phyloP scores from a whole-genome alignment of 1,140 invertebrate species.

The Daktulosphaira vitifoliae region DNA sequence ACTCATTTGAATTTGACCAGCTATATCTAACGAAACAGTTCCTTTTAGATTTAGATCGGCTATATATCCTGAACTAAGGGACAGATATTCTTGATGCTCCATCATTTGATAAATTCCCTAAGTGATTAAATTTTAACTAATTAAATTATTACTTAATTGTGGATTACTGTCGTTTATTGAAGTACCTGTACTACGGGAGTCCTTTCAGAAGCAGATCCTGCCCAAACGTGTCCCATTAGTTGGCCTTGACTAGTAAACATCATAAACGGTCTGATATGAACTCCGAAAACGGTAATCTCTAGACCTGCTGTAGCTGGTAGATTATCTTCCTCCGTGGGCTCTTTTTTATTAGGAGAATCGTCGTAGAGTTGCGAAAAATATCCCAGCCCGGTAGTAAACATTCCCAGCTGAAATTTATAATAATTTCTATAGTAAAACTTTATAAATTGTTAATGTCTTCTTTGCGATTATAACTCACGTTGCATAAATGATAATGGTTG shows the following conservation, averaged over 20 bases:
- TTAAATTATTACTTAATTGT: neutral
- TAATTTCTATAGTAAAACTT: no score
- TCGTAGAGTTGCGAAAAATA: slow-evolving; percentile 47
- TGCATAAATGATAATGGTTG: slow-evolving; percentile 44
- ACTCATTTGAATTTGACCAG: slow-evolving; percentile 74
- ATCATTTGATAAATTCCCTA: slow-evolving; percentile 63
- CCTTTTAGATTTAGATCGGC: slow-evolving; percentile 60
- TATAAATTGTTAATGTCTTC: no score
- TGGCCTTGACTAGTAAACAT: slow-evolving; percentile 79
- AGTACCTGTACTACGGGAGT: slow-evolving; percentile 70
- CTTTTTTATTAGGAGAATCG: slow-evolving; percentile 42
- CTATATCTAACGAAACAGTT: slow-evolving; percentile 69
- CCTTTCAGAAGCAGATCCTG: slow-evolving; percentile 67
- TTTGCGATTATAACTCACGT: slow-evolving; percentile 35
- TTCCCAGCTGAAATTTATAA: slow-evolving; percentile 53
- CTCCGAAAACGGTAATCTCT: slow-evolving; percentile 68
- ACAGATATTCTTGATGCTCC: slow-evolving; percentile 60
- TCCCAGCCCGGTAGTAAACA: slow-evolving; percentile 70
- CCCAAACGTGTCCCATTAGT: slow-evolving; percentile 84
- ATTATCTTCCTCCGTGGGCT: slow-evolving; percentile 46
- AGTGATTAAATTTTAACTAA: no score
- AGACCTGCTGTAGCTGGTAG: slow-evolving; percentile 67
- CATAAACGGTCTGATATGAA: slow-evolving; percentile 68
- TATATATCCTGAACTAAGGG: slow-evolving; percentile 64
- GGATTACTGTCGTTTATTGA: neutral